phyloP scores from a whole-genome alignment of 2,797 vertebrate genomes.

The Scyliorhinus canicula region DNA sequence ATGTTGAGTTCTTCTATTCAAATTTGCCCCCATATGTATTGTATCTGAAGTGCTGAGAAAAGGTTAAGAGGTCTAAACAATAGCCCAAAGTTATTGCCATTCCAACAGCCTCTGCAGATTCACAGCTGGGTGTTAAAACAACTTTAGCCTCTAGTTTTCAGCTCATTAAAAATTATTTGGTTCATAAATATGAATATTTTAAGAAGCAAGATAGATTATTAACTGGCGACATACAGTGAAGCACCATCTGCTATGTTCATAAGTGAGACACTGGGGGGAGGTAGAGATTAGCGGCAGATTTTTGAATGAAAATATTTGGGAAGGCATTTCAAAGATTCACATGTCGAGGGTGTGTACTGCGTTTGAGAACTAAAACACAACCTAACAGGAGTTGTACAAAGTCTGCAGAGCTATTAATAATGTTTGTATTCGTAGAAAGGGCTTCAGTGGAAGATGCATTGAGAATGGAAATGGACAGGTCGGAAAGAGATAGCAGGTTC shows the following conservation, averaged over 20 bases:
- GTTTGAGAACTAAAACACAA: not conserved
- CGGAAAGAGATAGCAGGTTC: not conserved
- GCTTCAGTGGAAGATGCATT: not conserved
- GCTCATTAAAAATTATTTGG: constrained; percentile 34
- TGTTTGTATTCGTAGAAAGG: not conserved
- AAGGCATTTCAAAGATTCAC: not conserved
- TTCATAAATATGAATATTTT: constrained; percentile 33
- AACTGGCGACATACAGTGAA: not conserved
- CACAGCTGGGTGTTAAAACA: constrained; percentile 29
- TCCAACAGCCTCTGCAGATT: not conserved
- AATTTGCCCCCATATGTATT: not conserved
- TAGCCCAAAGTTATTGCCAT: constrained; percentile 11
- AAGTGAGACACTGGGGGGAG: not conserved
- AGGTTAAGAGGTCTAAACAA: not conserved
- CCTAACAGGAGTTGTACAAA: not conserved
- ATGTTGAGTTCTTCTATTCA: not conserved
- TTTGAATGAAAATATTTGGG: constrained; percentile 5
- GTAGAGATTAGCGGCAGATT: not conserved
- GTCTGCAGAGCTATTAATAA: not conserved
- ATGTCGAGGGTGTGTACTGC: not conserved
- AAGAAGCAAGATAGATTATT: constrained; percentile 26
- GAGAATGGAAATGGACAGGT: not conserved
- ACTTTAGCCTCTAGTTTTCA: constrained; percentile 19
- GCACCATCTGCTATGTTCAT: constrained; percentile 9
- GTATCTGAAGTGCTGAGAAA: not conserved